Conservation (phyloP, 1,140 invertebrate genomes). For the Drepana arcuata region DNA sequence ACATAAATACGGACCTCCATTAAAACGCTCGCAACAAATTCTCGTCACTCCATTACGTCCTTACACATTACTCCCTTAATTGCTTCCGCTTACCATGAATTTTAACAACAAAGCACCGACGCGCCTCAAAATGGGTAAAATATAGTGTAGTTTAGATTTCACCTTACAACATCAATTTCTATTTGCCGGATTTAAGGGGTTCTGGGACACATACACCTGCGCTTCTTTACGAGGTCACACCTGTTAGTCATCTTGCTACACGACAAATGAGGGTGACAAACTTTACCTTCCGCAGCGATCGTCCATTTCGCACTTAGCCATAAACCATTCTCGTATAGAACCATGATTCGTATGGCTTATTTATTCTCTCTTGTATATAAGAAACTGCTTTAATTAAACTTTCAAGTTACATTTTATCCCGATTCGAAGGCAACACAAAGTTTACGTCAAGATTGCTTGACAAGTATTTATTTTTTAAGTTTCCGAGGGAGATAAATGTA, state of each 20-base stretch:
- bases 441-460: conserved; percentile 2
- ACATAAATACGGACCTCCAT: conserved; percentile 48
- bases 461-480: conserved; percentile 11
- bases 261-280: conserved; percentile 11
- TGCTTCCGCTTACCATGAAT: conserved; percentile 60
- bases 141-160: conserved; percentile 52
- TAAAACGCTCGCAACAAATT: conserved; percentile 55
- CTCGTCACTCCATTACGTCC: conserved; percentile 59
- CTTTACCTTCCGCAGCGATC: conserved; percentile 4
- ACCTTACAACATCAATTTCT: conserved; percentile 52
- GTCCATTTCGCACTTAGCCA: no score
- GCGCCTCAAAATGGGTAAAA: conserved; percentile 47
- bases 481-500: conserved; percentile 11
- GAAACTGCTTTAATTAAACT: no score
- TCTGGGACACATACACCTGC: conserved; percentile 32
- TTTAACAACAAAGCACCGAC: conserved; percentile 53
- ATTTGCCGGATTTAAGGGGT: conserved; percentile 45
- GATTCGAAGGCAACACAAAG: conserved; percentile 1
- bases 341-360: conserved; percentile 6
- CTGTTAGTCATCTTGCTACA: conserved; percentile 20
- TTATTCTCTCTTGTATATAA: conserved; percentile 1
- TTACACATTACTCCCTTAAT: conserved; percentile 61
- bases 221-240: conserved; percentile 34
- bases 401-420: conserved; percentile 3
- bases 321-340: no score